These are phyloP conservation scores for Dendrocopos noguchii DNA, from an alignment of 2,113 vertebrate genomes.

Conservation along the genomic window DNA sequence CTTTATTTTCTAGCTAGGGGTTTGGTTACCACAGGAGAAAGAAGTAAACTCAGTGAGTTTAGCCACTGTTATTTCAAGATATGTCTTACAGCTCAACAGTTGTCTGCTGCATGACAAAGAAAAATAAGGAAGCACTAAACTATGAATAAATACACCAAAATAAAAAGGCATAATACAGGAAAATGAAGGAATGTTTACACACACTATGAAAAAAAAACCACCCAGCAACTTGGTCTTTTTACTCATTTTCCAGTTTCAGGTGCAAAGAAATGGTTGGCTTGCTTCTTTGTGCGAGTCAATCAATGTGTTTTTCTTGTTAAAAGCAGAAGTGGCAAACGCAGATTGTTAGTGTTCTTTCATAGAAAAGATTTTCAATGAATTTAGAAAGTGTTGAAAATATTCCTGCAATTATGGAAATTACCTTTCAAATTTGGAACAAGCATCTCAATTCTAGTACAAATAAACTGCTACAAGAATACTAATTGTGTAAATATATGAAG, in stretches of 20 bases:
- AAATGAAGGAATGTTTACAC: not conserved
- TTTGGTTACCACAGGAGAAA: not conserved
- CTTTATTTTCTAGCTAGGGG: not conserved
- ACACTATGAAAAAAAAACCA: not conserved
- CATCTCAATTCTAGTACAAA: not conserved
- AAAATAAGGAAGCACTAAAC: not conserved
- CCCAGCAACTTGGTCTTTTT: not conserved
- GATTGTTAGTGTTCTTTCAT: not conserved
- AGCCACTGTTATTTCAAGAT: not conserved
- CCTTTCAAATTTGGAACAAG: not conserved
- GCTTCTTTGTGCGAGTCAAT: not conserved
- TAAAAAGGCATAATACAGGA: not conserved
- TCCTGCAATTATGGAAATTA: not conserved
- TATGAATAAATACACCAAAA: not conserved
- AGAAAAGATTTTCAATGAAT: not conserved
- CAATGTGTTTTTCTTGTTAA: not conserved
- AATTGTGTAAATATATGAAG: not conserved
- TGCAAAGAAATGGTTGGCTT: not conserved
- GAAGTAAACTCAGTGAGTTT: not conserved
- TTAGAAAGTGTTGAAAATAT: not conserved
- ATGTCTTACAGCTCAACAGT: not conserved
- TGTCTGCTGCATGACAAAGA: not conserved
- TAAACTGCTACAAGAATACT: not conserved
- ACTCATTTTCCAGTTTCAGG: not conserved
- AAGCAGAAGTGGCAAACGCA: not conserved